Base-by-base conservation (phyloP, 2,113 vertebrate species). In the Cynopterus brachyotis region DNA sequence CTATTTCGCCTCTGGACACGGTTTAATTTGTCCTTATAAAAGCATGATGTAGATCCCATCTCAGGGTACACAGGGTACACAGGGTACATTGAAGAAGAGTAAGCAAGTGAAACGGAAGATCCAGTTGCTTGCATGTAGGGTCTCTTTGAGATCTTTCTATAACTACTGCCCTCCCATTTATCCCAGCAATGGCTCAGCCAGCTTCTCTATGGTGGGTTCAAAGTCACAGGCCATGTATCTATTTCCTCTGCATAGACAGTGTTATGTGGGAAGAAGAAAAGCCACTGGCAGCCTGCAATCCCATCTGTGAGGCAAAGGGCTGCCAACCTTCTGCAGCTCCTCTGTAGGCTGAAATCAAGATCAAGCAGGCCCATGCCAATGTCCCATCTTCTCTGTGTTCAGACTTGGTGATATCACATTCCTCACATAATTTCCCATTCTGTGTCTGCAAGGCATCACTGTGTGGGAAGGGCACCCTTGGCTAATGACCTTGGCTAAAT, bases 361-460 rank as follows among this genome's bases (percentile, higher is more conserved):
- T 53, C n/a, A 87, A 96, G 97, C 97, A 93, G 97, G 94, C 47
- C 93, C 70, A 87, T 0, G 13, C 96, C 97, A 97, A 9, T 22
- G 40, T 94, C 72, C 92, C 24, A 8, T 69, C 93, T 69, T 0
- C 0, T 97, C 87, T 98, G 53, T 98, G 98, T 97, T 98, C 95
- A 97, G 98, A 97, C 98, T 98, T 98, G 98, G 98, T 73, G 83
- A 91, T 89, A 72, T 35, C 80, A 67, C 97, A 98, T 98, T 98
- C 98, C 94, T 92, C 70, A 80, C 94, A 95, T 97, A 97, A 98
- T 97, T 98, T 75, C 87, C 92, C 37, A 0, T 89, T 89, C 94
- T 42, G 1, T 96, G 97, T 97, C 98, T 98, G 89, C 79, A 79
- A 96, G 94, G 97, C 73, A 94, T 81, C 83, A 67, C 35, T 17